Conservation (phyloP, 2,113 vertebrate genomes). For the Eubucco bourcierii region DNA sequence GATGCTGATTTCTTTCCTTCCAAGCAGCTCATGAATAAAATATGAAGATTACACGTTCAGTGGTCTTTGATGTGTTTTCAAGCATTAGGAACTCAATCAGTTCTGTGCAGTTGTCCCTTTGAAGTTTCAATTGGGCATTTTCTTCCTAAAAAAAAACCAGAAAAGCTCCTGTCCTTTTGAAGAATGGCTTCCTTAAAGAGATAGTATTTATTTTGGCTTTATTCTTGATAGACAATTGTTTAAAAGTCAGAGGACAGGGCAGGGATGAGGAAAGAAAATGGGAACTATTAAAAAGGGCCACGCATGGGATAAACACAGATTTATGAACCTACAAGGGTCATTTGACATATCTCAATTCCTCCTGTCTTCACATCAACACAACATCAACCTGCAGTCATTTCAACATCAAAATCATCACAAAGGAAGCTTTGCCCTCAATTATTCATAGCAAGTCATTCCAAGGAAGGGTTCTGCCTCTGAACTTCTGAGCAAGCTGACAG, state of each 20-base stretch:
- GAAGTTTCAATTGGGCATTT: constrained; percentile 47
- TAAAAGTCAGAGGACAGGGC: not conserved
- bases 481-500: not conserved
- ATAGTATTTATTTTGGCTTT: not conserved
- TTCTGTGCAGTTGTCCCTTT: constrained; percentile 20
- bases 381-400: not conserved
- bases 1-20: not conserved
- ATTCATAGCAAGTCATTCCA: not conserved
- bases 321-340: not conserved
- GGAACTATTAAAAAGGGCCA: not conserved
- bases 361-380: not conserved
- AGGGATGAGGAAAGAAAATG: not conserved
- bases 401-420: not conserved
- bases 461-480: not conserved
- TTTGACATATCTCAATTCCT: not conserved
- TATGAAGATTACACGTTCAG: constrained; percentile 1
- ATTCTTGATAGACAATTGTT: not conserved
- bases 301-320: not conserved
- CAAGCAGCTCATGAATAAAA: constrained; percentile 55
- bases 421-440: not conserved
- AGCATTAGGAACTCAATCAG: constrained; percentile 34
- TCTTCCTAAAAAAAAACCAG: not conserved
- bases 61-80: constrained; percentile 56
- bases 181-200: not conserved
- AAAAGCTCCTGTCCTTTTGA: not conserved